Evolutionary conservation across 1,140 invertebrate genomes (phyloP).

Genomic region (Brachionus koreanus): DNA sequence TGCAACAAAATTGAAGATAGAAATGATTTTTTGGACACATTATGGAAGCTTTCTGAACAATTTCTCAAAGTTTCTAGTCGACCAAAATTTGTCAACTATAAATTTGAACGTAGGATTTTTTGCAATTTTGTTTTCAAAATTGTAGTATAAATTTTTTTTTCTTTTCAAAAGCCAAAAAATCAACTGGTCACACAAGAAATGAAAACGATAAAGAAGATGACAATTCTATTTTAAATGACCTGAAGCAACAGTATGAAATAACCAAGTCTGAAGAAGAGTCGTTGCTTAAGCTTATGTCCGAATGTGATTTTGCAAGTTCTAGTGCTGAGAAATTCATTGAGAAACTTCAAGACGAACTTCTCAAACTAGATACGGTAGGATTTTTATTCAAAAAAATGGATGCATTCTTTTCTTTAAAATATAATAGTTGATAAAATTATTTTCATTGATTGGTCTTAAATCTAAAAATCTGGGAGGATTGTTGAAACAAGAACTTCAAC

Average conservation of each 20-base stretch:
- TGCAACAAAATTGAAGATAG: conserved; percentile 10
- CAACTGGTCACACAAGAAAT: not conserved
- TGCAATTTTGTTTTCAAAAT: not conserved
- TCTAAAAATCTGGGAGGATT: too few relatives aligned
- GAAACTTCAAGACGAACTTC: conserved; percentile 9
- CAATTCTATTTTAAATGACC: not conserved
- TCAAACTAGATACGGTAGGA: conserved; percentile 20
- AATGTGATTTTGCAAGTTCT: conserved; percentile 32
- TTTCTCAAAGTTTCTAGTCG: conserved; percentile 10
- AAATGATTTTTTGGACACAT: conserved; percentile 41
- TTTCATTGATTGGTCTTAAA: too few relatives aligned
- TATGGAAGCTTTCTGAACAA: conserved; percentile 35
- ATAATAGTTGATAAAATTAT: too few relatives aligned
- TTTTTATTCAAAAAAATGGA: not conserved
- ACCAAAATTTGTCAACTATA: conserved; percentile 39
- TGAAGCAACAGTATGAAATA: conserved; percentile 34
- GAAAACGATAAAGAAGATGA: not conserved
- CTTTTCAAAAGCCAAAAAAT: not conserved
- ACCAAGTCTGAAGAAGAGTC: conserved; percentile 17
- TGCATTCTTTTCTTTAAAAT: too few relatives aligned
- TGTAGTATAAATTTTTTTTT: not conserved
- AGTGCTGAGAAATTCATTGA: conserved; percentile 41
- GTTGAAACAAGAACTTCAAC: too few relatives aligned
- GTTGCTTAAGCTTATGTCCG: conserved; percentile 38
- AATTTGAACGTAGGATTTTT: conserved; percentile 8